These are phyloP conservation scores for Papilio helenus DNA, from an alignment of 1,140 invertebrate species.

Conservation along the genomic window DNA sequence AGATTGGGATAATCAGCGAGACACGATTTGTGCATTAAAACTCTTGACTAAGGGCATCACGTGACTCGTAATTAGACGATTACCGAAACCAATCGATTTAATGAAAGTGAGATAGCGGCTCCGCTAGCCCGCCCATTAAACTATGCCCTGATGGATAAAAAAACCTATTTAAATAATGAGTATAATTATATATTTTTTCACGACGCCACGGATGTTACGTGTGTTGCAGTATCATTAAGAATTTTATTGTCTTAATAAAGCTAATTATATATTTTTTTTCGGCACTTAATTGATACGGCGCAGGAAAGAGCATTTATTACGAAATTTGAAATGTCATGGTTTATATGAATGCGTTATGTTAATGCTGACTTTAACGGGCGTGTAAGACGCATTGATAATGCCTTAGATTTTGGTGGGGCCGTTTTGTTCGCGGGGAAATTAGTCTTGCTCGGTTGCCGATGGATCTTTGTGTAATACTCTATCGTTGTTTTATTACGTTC, in stretches of 20 bases:
- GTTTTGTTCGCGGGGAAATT: constrained; percentile 79
- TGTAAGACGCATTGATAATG: constrained; percentile 71
- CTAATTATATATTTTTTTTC: constrained; percentile 83
- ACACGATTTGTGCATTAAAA: constrained; percentile 81
- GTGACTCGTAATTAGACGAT: constrained; percentile 78
- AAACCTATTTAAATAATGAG: constrained; percentile 82
- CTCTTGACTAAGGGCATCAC: constrained; percentile 69
- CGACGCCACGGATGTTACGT: constrained; percentile 76
- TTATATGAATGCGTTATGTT: constrained; percentile 81
- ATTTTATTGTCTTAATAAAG: constrained; percentile 82
- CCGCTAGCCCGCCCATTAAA: constrained; percentile 72
- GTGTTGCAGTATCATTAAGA: constrained; percentile 81
- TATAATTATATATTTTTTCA: constrained; percentile 82
- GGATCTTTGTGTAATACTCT: constrained; percentile 71
- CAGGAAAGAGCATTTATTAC: constrained; percentile 80
- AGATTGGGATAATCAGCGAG: constrained; percentile 71
- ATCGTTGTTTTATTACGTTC: constrained; percentile 57
- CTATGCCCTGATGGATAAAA: constrained; percentile 69
- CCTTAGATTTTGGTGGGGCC: constrained; percentile 68
- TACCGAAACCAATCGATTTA: constrained; percentile 82
- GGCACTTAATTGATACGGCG: constrained; percentile 79
- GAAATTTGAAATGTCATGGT: constrained; percentile 83
- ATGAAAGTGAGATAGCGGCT: constrained; percentile 75
- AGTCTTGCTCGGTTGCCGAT: constrained; percentile 76
- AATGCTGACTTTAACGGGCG: constrained; percentile 74